phyloP scores from a whole-genome alignment of 2,113 vertebrate genomes.

The Callipepla californica region DNA sequence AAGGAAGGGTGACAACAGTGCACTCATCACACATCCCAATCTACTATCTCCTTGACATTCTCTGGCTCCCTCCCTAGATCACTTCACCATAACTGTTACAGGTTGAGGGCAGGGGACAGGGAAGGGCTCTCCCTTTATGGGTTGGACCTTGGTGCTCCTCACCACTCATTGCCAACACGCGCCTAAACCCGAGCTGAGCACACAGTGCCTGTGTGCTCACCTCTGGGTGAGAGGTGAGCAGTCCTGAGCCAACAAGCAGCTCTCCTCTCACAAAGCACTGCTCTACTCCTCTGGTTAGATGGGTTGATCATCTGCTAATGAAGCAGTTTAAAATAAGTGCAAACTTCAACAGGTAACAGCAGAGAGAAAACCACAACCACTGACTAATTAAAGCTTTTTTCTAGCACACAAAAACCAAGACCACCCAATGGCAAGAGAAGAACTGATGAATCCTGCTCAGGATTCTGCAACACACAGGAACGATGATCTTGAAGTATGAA shows the following conservation, averaged over 20 bases:
- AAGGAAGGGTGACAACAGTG: not conserved
- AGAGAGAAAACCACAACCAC: slow-evolving; percentile 23
- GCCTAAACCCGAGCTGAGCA: not conserved
- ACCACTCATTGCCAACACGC: fast-evolving
- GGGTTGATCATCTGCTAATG: not conserved
- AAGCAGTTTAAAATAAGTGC: slow-evolving; percentile 14
- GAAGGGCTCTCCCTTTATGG: not conserved
- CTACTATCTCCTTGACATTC: not conserved
- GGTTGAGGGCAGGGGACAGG: too few species aligned
- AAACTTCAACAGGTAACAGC: not conserved
- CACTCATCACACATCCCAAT: fast-evolving
- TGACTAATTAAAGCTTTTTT: slow-evolving; percentile 1
- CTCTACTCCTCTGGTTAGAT: not conserved
- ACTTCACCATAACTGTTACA: fast-evolving
- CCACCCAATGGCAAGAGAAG: slow-evolving; percentile 7
- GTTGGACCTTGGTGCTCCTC: not conserved
- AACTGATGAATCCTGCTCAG: not conserved
- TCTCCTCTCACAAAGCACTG: not conserved
- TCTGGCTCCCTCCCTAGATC: not conserved
- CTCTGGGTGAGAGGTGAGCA: not conserved
- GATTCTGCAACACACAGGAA: not conserved
- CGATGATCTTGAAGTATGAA: not conserved
- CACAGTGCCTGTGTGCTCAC: not conserved
- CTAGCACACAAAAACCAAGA: slow-evolving; percentile 6
- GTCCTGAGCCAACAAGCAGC: not conserved